Percentiles rank a stretch among this genome's conserved stretches.
Conservation (phyloP, 2,113 vertebrate genomes). For the Xenopus borealis region DNA sequence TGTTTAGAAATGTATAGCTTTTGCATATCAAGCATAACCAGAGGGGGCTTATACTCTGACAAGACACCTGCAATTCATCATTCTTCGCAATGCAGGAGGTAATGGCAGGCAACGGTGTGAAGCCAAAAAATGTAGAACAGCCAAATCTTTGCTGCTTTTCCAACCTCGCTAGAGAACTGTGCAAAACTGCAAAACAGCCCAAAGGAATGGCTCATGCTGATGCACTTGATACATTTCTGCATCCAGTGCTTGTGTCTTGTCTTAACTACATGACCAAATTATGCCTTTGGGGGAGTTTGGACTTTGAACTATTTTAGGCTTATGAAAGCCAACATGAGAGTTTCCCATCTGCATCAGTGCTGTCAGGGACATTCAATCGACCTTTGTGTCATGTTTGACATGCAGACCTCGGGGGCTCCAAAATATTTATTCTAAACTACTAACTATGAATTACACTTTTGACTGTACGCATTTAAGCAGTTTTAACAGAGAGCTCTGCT, state of each 20-base stretch:
- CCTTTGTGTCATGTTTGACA: slow-evolving; percentile 33
- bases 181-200: slow-evolving; percentile 9
- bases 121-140: slow-evolving; percentile 25
- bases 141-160: slow-evolving; percentile 24
- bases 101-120: slow-evolving; percentile 14
- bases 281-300: slow-evolving; percentile 24
- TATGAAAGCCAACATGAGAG: slow-evolving; percentile 34
- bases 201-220: slow-evolving; percentile 20
- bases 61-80: slow-evolving; percentile 23
- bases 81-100: slow-evolving; percentile 5
- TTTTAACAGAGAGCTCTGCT: slow-evolving; percentile 1
- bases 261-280: slow-evolving; percentile 31
- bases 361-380: slow-evolving; percentile 32
- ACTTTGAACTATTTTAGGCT: slow-evolving; percentile 26
- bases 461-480: slow-evolving; percentile 14
- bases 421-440: slow-evolving; percentile 21
- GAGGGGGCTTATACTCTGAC: not conserved
- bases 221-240: slow-evolving; percentile 29
- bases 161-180: slow-evolving; percentile 13
- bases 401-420: slow-evolving; percentile 17
- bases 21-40: too few relatives aligned
- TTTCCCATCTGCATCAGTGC: slow-evolving; percentile 34
- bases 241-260: slow-evolving; percentile 24
- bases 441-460: slow-evolving; percentile 14
- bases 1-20: too few relatives aligned